Evolutionary conservation across 2,888 invertebrate genomes (phyloP), one percentile per base, ranked within the genome.

Genomic region (Ariolimax columbianus): DNA sequence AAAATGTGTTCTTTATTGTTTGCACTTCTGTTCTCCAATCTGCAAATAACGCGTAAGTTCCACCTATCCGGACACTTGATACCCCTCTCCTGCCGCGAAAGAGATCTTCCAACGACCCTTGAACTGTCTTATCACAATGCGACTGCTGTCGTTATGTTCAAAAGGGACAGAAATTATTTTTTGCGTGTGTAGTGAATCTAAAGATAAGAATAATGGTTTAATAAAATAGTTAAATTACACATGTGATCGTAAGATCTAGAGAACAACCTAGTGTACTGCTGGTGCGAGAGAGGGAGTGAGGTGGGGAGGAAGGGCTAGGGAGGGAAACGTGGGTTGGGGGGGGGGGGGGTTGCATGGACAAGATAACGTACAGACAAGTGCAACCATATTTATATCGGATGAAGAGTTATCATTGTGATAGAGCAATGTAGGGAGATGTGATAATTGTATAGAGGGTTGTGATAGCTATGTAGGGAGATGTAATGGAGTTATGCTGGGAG

Each of bases 61-160:
- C 51, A 75, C 19, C 75, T 75, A 75, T 30, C 19, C 51, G 23
- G 11, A 30, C 47, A 75, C 75, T 75, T 75, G 75, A 75, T 51
- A 75, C 75, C 75, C 75, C 75, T 51, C 47, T 33, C 75, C 33
- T 75, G 75, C 75, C 51, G 75, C 17, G 47, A 75, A 75, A 75
- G 75, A 75, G 75, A 75, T 75, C 75, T 75, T 75, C 75, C 75
- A 75, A 51, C 33, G 51, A 51, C 75, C 47, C 75, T 75, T 75
- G 51, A 75, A 30, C 75, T 55, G 33, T 36, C 75, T 75, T 75
- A 75, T 75, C 75, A 19, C 73, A 43, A 73, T 11, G 40, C 11
- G 2, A 40, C 43, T 30, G 43, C 26, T 73, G 43, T 73, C 9
- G n/a, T 43, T 73, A 43, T n/a, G 43, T 73, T 73, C 43, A 43